A percentile compares a stretch with the other conserved stretches of the same genome.
Evolutionary conservation across 2,113 vertebrate species (phyloP).

Genomic region (Leucosticte australis): DNA sequence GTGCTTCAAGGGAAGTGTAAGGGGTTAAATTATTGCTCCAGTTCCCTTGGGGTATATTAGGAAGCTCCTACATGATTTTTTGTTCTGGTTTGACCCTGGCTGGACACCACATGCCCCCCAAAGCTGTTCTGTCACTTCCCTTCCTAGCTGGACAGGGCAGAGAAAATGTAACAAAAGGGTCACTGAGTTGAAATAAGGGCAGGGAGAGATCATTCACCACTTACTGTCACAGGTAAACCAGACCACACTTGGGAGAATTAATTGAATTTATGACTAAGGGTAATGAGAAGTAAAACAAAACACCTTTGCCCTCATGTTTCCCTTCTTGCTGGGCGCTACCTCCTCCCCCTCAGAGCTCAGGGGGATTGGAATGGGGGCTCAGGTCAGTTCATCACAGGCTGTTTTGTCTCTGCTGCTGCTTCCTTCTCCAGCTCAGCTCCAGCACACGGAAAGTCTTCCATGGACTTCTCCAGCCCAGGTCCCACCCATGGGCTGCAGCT

Average conservation of each 20-base stretch:
- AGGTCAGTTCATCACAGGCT: fast-evolving
- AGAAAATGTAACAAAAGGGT: neutral
- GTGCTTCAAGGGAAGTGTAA: neutral
- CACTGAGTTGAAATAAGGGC: neutral
- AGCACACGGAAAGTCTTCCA: neutral
- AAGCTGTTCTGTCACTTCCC: neutral
- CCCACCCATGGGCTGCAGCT: neutral
- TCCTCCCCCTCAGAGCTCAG: fast-evolving
- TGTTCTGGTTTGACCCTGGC: neutral
- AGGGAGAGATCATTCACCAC: neutral
- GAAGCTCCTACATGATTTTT: neutral
- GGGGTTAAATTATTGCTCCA: neutral
- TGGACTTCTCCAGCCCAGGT: neutral
- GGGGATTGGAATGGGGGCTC: neutral
- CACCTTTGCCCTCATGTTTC: fast-evolving
- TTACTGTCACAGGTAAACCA: neutral
- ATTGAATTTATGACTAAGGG: neutral
- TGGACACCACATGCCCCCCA: neutral
- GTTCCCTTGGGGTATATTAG: neutral
- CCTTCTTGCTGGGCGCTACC: neutral
- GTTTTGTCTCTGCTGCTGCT: neutral
- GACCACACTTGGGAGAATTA: neutral
- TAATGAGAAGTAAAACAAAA: neutral
- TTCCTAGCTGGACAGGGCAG: neutral
- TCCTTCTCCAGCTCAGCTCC: neutral